Conservation (phyloP, 2,113 vertebrate species). For the Myrmecophaga tridactyla region DNA sequence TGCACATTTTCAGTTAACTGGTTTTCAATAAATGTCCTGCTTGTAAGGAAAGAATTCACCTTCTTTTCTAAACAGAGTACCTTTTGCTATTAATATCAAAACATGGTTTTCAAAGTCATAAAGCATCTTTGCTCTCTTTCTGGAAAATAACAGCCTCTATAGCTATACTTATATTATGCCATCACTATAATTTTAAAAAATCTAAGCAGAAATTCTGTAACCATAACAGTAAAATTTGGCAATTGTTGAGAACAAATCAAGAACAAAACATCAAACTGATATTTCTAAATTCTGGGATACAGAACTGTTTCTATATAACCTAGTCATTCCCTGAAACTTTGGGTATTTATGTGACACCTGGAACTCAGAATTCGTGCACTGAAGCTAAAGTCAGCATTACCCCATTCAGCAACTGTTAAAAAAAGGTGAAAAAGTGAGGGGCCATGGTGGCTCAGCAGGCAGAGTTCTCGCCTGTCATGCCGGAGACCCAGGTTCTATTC, state of each 20-base stretch:
- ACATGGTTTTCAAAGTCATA: conserved; percentile 26
- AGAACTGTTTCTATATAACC: too few relatives aligned
- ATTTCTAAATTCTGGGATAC: too few relatives aligned
- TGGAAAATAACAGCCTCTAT: neutral
- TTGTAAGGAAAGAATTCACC: conserved; percentile 39
- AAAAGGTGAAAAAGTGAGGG: too few relatives aligned
- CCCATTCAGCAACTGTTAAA: too few relatives aligned
- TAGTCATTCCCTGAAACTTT: too few relatives aligned
- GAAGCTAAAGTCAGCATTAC: too few relatives aligned
- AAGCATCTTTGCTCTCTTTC: conserved; percentile 43
- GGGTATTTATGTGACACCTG: too few relatives aligned
- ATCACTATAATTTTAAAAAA: neutral
- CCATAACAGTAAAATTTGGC: neutral
- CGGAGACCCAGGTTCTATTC: too few relatives aligned
- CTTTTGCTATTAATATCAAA: neutral
- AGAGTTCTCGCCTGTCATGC: too few relatives aligned
- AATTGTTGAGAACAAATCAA: neutral
- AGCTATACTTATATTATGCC: neutral
- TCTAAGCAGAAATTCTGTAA: neutral
- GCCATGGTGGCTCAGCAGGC: too few relatives aligned
- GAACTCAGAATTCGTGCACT: too few relatives aligned
- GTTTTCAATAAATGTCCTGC: conserved; percentile 18
- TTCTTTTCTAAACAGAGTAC: conserved; percentile 32
- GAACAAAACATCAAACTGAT: neutral
- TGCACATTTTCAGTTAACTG: neutral